Base-by-base conservation (phyloP, 2,113 vertebrate species). In the Sporophila hypoxantha region DNA sequence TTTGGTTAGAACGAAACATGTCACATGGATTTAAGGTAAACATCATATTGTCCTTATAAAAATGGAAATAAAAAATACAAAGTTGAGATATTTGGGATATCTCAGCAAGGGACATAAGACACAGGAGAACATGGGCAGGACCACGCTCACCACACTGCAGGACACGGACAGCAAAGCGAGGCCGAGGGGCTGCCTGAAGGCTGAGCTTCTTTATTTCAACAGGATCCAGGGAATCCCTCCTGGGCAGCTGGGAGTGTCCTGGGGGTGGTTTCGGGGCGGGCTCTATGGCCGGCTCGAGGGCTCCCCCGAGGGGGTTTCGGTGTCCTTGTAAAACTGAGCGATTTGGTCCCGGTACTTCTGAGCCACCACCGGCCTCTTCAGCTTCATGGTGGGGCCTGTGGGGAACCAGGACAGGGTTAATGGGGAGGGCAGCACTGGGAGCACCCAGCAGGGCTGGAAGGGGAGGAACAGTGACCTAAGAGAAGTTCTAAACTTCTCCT, bases 311-410 rank as follows among this genome's bases (percentile, higher is more conserved):
- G 62, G 47, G 8, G 95, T 93, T 3, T 85, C 69, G 4, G 59
- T n/a, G 8, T 98, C 97, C 2, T 80, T 64, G 44, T 99, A 99
- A 42, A 99, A 96, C 93, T 90, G 97, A 5, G 98, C 95, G 0
- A 99, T 98, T 53, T 97, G 97, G 3, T 96, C 94, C 61, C 85
- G 95, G 96, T 99, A 99, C 91, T 99, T 99, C 91, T 98, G 97
- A 37, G 20, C 34, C 36, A 99, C 97, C 62, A 95, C 96, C 0
- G 96, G 86, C 41, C 99, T 95, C 95, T 97, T 99, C 80, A 99
- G 94, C 95, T 99, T 99, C 97, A 98, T 97, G 1, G 98, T 99
- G 1, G 99, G 98, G 34, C 99, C 99, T 99, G 87, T 1, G 5
- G 9, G 37, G 10, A 10, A 2, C 0, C 27, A 64, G 67, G 20